A percentile compares a stretch with the other conserved stretches of the same genome.
phyloP scores from a whole-genome alignment of 2,888 invertebrate species.

The Copidosoma aretas region DNA sequence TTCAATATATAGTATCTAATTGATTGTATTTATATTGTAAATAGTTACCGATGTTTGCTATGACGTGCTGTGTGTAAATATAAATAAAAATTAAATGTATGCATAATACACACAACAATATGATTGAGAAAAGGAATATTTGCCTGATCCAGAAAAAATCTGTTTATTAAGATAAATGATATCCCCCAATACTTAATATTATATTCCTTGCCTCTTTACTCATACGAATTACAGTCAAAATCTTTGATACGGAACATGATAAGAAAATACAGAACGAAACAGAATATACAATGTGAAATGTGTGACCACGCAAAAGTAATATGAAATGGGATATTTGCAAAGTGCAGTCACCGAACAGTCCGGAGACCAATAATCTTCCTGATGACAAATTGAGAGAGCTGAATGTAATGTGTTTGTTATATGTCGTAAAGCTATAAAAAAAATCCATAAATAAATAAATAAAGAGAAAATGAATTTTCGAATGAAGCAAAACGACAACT shows the following conservation, averaged over 20 bases:
- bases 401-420: slow-evolving; percentile 41
- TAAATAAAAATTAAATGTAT: slow-evolving; percentile 61
- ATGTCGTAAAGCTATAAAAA: slow-evolving; percentile 40
- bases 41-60: slow-evolving; percentile 61
- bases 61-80: slow-evolving; percentile 58
- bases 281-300: slow-evolving; percentile 17
- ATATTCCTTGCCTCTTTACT: slow-evolving; percentile 3
- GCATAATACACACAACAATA: too few species aligned
- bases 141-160: slow-evolving; percentile 46
- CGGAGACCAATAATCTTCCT: slow-evolving; percentile 33
- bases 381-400: slow-evolving; percentile 29
- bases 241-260: neutral
- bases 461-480: neutral
- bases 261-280: slow-evolving; percentile 8
- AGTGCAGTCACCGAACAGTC: slow-evolving; percentile 18
- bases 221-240: slow-evolving; percentile 29
- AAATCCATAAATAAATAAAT: slow-evolving; percentile 13
- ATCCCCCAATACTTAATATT: slow-evolving; percentile 10
- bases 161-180: slow-evolving; percentile 22
- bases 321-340: slow-evolving; percentile 20
- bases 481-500: neutral
- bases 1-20: slow-evolving; percentile 55
- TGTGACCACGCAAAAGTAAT: slow-evolving; percentile 23
- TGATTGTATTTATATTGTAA: slow-evolving; percentile 62
- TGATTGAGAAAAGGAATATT: slow-evolving; percentile 47